phyloP scores from a whole-genome alignment of 2,797 vertebrate genomes.

The Pipistrellus pipistrellus region DNA sequence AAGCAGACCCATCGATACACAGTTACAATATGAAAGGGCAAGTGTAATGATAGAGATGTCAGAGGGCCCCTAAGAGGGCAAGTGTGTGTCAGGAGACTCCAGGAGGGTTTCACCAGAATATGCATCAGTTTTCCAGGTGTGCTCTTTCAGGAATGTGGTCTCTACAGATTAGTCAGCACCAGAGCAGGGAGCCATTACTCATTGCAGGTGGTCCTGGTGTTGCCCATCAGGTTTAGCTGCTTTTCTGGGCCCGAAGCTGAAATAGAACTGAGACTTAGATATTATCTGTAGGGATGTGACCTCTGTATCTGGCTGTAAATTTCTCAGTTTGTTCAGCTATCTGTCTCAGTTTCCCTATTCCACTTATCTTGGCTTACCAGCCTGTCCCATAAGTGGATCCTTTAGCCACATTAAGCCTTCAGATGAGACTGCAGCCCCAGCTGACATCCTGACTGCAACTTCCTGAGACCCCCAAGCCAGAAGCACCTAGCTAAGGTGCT shows the following conservation, averaged over 20 bases:
- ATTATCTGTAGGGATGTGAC: neutral
- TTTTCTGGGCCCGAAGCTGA: neutral
- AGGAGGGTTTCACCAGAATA: neutral
- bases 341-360: neutral
- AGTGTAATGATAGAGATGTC: neutral
- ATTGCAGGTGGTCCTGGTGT: neutral
- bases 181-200: neutral
- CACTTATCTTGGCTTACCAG: neutral
- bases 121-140: neutral
- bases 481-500: neutral
- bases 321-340: neutral
- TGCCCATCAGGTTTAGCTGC: neutral
- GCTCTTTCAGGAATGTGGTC: neutral
- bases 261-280: neutral
- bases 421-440: neutral
- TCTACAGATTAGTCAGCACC: neutral
- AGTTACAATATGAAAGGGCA: neutral
- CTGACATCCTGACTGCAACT: neutral
- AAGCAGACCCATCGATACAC: neutral
- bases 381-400: neutral
- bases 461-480: neutral
- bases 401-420: neutral
- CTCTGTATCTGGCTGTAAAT: neutral
- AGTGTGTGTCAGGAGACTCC: neutral
- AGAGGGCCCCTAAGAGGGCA: neutral